Percentiles rank a stretch among this genome's conserved stretches.
phyloP scores from a whole-genome alignment of 2,113 vertebrate genomes.

The Hemibagrus wyckioides region DNA sequence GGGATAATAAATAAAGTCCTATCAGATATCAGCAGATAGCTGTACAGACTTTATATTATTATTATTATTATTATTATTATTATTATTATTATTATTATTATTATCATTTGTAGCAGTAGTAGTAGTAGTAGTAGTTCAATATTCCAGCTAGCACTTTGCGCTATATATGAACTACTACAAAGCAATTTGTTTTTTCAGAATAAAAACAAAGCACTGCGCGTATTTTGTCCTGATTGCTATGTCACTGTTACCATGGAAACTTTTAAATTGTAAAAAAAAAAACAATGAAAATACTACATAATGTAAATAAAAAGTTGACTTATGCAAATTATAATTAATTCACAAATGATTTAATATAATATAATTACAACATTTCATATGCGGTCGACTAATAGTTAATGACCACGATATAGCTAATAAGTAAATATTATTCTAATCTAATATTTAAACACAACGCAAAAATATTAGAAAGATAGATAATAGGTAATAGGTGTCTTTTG shows the following conservation, averaged over 20 bases:
- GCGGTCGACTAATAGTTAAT: neutral
- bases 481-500: neutral
- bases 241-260: neutral
- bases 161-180: neutral
- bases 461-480: neutral
- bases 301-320: neutral
- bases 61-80: slow-evolving; percentile 7
- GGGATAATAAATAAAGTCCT: slow-evolving; percentile 51
- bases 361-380: neutral
- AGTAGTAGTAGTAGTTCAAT: too few species aligned
- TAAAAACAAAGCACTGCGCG: neutral
- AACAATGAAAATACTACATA: neutral
- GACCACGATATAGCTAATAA: neutral
- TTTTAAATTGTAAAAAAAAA: neutral
- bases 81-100: slow-evolving; percentile 6
- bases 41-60: neutral
- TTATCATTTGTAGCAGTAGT: neutral
- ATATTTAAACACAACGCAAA: neutral
- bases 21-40: slow-evolving; percentile 49
- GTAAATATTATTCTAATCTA: neutral
- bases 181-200: neutral
- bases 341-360: neutral
- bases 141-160: neutral
- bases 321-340: neutral
- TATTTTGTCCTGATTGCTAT: neutral